These are phyloP conservation scores for Liasis olivaceus DNA, from an alignment of 2,797 vertebrate genomes.

Conservation along the genomic window DNA sequence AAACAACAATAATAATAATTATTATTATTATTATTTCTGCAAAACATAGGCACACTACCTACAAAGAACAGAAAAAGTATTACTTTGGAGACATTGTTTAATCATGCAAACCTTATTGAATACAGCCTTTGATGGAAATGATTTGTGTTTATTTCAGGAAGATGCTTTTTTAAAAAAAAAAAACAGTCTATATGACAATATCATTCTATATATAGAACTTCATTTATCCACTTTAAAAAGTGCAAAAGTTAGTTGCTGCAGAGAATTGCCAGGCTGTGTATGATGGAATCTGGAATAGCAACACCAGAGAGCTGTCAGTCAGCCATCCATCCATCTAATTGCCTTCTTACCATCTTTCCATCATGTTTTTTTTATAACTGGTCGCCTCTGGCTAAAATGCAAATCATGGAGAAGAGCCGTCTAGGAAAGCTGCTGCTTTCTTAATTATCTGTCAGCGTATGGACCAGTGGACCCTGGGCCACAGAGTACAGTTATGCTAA, in stretches of 20 bases:
- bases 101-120: conserved; percentile 63
- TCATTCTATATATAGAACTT: conserved; percentile 76
- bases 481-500: conserved; percentile 97
- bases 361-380: conserved; percentile 99
- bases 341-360: conserved; percentile 99
- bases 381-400: conserved; percentile 99
- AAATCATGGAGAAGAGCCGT: conserved; percentile 92
- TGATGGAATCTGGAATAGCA: conserved; percentile 86
- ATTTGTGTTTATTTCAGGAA: conserved; percentile 77
- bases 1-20: not conserved
- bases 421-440: conserved; percentile 94
- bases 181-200: conserved; percentile 65
- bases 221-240: conserved; percentile 79
- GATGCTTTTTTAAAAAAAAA: conserved; percentile 62
- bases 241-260: conserved; percentile 82
- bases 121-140: conserved; percentile 66
- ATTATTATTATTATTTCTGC: conserved; percentile 20
- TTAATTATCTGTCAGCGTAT: conserved; percentile 98
- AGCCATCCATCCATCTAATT: conserved; percentile 99
- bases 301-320: conserved; percentile 99
- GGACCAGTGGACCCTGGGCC: conserved; percentile 91
- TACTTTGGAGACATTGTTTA: conserved; percentile 63
- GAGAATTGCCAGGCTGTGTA: conserved; percentile 82
- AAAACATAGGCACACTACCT: conserved; percentile 58
- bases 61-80: conserved; percentile 61